These are phyloP conservation scores for Mustelus asterias DNA, from an alignment of 2,113 vertebrate species.

Conservation along the genomic window DNA sequence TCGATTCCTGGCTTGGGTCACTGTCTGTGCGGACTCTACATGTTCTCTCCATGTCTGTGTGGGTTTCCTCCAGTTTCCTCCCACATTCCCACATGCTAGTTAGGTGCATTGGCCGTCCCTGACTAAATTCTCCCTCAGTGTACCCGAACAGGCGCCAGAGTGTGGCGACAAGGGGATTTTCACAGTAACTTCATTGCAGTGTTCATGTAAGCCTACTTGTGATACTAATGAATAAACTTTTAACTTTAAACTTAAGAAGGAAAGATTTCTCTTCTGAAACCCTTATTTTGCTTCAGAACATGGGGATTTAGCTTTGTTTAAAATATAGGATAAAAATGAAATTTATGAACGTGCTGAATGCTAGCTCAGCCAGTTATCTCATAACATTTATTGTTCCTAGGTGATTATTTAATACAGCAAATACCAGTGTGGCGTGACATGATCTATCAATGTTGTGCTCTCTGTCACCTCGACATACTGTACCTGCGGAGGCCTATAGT, in stretches of 20 bases:
- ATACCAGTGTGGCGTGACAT: neutral
- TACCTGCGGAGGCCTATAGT: neutral
- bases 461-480: neutral
- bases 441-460: constrained; percentile 4
- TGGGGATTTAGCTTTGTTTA: neutral
- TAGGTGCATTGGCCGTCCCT: too few species aligned
- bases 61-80: too few species aligned
- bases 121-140: too few species aligned
- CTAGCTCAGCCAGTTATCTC: neutral
- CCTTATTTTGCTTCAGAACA: neutral
- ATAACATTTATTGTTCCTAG: neutral
- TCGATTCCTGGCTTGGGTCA: too few species aligned
- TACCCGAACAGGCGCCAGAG: too few species aligned
- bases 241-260: neutral
- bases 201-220: too few species aligned
- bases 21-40: too few species aligned
- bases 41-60: too few species aligned
- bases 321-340: neutral
- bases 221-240: too few species aligned
- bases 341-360: neutral
- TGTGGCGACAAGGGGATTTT: too few species aligned
- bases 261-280: neutral
- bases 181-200: too few species aligned
- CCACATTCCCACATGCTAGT: too few species aligned
- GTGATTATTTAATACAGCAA: neutral